These are phyloP conservation scores for Sebastes hubbsi DNA, from an alignment of 2,797 vertebrate species.

Conservation along the genomic window DNA sequence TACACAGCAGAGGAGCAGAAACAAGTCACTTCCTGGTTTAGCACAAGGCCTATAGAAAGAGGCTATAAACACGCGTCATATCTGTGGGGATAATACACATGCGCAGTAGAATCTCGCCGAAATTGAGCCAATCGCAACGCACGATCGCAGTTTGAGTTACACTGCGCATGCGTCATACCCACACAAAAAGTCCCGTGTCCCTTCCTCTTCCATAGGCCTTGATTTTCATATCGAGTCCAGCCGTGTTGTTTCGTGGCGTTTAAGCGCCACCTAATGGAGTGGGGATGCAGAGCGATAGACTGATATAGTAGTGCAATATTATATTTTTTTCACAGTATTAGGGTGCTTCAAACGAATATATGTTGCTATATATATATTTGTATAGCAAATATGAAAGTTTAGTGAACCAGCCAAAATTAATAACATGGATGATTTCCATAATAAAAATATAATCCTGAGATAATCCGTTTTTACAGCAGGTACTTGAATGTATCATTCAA, in stretches of 20 bases:
- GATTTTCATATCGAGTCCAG: not conserved
- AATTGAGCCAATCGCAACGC: too few species aligned
- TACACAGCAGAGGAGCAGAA: not conserved
- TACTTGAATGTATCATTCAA: not conserved
- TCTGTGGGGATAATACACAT: rapidly evolving
- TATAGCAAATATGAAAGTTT: not conserved
- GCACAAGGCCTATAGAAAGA: too few species aligned
- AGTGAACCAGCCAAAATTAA: not conserved
- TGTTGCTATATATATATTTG: not conserved
- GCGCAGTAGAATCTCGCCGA: too few species aligned
- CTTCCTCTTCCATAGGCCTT: rapidly evolving
- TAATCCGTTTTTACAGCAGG: not conserved
- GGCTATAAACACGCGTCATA: rapidly evolving
- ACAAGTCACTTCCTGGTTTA: conserved; percentile 19
- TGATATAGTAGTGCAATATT: not conserved
- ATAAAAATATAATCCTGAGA: not conserved
- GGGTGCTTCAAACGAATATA: not conserved
- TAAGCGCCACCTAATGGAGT: conserved; percentile 57
- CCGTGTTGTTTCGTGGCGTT: conserved; percentile 19
- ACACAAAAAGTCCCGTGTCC: rapidly evolving
- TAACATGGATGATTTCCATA: not conserved
- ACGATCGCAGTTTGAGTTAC: too few species aligned
- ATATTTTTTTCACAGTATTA: not conserved
- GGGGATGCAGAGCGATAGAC: conserved; percentile 12
- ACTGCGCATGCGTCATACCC: rapidly evolving